Conservation (phyloP, 1,140 invertebrate species). For the Ceratitis capitata region DNA sequence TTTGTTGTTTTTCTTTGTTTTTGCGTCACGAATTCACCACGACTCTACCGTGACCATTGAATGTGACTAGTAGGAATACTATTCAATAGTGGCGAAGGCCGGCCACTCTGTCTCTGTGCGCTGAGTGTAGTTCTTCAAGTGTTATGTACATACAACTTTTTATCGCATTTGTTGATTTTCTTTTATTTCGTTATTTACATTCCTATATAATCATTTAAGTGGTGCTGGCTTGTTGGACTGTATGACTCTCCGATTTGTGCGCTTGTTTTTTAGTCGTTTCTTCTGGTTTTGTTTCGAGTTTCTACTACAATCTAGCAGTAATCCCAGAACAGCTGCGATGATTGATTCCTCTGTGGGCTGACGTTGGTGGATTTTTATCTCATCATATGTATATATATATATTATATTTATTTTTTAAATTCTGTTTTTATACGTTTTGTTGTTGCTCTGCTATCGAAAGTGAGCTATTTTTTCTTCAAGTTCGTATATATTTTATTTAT, state of each 20-base stretch:
- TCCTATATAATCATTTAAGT: neutral
- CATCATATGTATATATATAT: neutral
- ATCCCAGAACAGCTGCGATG: constrained; percentile 18
- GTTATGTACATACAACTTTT: neutral
- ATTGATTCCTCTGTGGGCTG: neutral
- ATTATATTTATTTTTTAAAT: neutral
- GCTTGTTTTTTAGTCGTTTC: neutral
- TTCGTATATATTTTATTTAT: neutral
- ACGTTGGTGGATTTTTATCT: neutral
- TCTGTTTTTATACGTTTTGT: neutral
- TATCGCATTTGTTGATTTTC: neutral
- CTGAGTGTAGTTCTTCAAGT: neutral
- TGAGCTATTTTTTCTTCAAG: neutral
- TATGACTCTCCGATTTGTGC: neutral
- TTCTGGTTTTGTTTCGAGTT: neutral
- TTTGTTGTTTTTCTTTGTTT: constrained; percentile 1
- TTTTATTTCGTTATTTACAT: neutral
- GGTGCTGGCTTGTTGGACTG: neutral
- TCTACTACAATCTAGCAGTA: neutral
- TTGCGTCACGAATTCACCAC: constrained; percentile 16
- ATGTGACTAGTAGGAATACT: neutral
- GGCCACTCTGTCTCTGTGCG: neutral
- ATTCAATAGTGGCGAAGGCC: constrained; percentile 17
- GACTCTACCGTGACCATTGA: neutral
- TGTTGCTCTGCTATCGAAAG: neutral